A percentile compares a stretch with the other conserved stretches of the same genome.
Evolutionary conservation across 2,113 vertebrate genomes (phyloP).

Genomic region (Rhabdornis inornatus): DNA sequence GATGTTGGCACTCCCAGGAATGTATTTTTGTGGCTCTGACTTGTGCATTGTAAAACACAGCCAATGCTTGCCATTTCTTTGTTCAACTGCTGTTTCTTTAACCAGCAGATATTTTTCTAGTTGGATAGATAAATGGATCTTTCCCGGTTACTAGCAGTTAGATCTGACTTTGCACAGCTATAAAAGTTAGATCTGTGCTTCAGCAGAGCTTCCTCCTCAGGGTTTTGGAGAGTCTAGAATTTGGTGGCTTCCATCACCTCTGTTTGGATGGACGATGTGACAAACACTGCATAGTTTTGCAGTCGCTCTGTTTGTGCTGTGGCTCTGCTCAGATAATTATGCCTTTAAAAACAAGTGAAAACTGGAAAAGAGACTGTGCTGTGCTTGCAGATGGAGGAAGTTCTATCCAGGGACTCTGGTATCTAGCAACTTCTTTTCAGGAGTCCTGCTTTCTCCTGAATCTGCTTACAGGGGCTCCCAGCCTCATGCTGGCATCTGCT

Average conservation of each 20-base stretch:
- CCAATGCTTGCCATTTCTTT: neutral
- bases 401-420: neutral
- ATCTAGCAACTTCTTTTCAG: neutral
- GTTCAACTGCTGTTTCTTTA: neutral
- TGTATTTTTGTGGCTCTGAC: neutral
- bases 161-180: neutral
- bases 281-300: neutral
- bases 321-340: neutral
- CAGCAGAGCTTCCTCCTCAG: neutral
- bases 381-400: neutral
- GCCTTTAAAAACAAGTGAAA: neutral
- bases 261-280: neutral
- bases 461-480: neutral
- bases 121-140: neutral
- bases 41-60: neutral
- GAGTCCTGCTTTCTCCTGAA: neutral
- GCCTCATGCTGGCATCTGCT: neutral
- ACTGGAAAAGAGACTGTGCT: neutral
- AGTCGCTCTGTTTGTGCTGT: rapidly evolving
- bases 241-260: neutral
- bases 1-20: neutral
- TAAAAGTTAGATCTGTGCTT: neutral
- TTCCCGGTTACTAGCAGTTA: neutral
- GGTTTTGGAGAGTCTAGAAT: neutral
- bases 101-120: neutral